Evolutionary conservation across 1,140 invertebrate genomes (phyloP).

Genomic region (Drosophila elegans): DNA sequence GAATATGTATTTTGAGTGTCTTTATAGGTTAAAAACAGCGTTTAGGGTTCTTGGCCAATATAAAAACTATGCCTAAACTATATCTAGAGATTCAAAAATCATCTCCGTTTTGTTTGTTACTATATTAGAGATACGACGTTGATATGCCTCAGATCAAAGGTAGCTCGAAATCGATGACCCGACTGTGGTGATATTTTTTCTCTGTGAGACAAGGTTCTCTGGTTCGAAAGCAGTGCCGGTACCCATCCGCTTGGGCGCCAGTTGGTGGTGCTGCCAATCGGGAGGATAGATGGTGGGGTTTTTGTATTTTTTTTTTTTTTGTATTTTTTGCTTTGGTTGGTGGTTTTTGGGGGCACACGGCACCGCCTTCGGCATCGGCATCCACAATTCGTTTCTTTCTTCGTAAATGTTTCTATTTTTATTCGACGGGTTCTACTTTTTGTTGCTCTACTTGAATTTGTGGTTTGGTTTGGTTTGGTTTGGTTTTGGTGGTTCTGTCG

Average conservation of each 20-base stretch:
- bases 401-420: conserved; percentile 83
- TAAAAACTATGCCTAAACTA: background rate
- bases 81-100: too few relatives aligned
- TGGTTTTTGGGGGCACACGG: conserved; percentile 23
- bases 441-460: conserved; percentile 42
- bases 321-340: background rate
- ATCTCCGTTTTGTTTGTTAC: too few relatives aligned
- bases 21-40: too few relatives aligned
- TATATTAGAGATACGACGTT: background rate
- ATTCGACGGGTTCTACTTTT: conserved; percentile 51
- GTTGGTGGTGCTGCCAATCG: conserved; percentile 14
- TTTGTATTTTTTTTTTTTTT: background rate
- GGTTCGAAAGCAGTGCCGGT: conserved; percentile 39
- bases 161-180: conserved; percentile 3
- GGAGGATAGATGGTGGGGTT: conserved; percentile 8
- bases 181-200: conserved; percentile 34
- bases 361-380: conserved; percentile 60
- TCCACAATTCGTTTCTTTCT: conserved; percentile 75
- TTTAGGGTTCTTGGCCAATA: too few relatives aligned
- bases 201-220: conserved; percentile 35
- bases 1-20: too few relatives aligned
- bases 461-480: conserved; percentile 31
- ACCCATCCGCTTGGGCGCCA: conserved; percentile 13
- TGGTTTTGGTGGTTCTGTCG: conserved; percentile 27
- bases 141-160: conserved; percentile 18